Evolutionary conservation across 2,113 vertebrate species (phyloP), one percentile per base, ranked within the genome.

Genomic region (Microtus pennsylvanicus): DNA sequence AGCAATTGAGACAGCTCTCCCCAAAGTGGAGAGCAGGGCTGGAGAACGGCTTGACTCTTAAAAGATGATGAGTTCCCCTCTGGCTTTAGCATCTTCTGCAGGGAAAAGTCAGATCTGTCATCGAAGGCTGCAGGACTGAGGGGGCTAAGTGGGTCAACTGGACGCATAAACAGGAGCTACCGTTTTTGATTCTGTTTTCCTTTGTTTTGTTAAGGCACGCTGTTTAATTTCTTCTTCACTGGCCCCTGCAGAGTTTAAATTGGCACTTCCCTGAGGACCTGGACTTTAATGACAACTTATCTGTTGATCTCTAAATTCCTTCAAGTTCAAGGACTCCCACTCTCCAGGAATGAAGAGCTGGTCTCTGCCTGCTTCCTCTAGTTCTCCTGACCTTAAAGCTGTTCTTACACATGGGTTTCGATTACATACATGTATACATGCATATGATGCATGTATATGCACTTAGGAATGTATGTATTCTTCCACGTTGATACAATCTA

Each of bases 301-400:
- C 95, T 75, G 88, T 87, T 63, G 24, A 95, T 97, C 90, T 96
- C 67, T 45, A 83, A 78, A 92, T 96, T 55, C 65, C 69, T 89
- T 81, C 90, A 83, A 95, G 7, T 95, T 97, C 95, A 95, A 95
- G 96, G 28, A 72, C 82, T 94, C 86, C 78, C 91, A 75, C 76
- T 93, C 95, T 93, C 90, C 58, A 74, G 28, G 72, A 95, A 94
- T 69, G 76, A 90, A 90, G 24, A 26, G 22, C 4, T 55, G 14
- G 6, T 30, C 35, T n/a, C 19, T 2, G 7, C 38, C 21, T 88
- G 13, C 50, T 19, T 50, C 14, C 7, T 89, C 33, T 3, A 0
- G 4, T 47, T 81, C 77, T 82, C 55, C 83, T 16, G 17, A 69
- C 42, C 55, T 3, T 28, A 92, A 55, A 58, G 42, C 33, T 52